A percentile compares a stretch with the other conserved stretches of the same genome.
Evolutionary conservation across 2,888 invertebrate species (phyloP).

Genomic region (Sthenelais limicola): DNA sequence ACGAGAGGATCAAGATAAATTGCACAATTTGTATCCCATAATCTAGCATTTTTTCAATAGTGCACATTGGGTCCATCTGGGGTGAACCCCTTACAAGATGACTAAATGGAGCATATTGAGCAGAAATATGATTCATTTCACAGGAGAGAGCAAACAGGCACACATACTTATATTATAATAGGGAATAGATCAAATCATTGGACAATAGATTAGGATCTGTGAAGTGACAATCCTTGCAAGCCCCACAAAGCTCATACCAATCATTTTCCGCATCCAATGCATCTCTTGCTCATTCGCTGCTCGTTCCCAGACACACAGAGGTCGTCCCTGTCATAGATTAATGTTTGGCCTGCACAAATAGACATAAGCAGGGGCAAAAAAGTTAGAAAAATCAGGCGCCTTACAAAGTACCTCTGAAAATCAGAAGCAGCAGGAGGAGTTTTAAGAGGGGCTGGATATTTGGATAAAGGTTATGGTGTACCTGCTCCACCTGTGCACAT

Average conservation of each 20-base stretch:
- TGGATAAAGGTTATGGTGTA: conserved; percentile 12
- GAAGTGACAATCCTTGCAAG: neutral
- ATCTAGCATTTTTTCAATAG: conserved; percentile 15
- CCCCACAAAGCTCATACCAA: neutral
- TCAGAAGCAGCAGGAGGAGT: conserved; percentile 17
- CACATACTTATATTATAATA: no score
- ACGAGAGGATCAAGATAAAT: conserved; percentile 1
- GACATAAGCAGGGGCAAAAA: neutral
- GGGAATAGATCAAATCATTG: no score
- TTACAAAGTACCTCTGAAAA: conserved; percentile 24
- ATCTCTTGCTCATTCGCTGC: neutral
- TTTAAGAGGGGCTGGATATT: conserved; percentile 25
- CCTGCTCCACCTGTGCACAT: conserved; percentile 25
- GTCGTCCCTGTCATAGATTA: conserved; percentile 19
- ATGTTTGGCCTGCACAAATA: conserved; percentile 27
- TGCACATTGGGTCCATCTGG: neutral
- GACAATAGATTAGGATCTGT: conserved; percentile 8
- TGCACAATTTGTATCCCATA: neutral
- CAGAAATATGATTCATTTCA: no score
- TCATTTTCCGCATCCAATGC: no score
- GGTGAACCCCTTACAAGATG: no score
- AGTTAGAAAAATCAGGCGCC: neutral
- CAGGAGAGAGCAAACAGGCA: no score
- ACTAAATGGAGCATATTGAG: no score
- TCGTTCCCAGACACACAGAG: neutral